Evolutionary conservation across 2,113 vertebrate species (phyloP).

Genomic region (Bagarius yarrelli): DNA sequence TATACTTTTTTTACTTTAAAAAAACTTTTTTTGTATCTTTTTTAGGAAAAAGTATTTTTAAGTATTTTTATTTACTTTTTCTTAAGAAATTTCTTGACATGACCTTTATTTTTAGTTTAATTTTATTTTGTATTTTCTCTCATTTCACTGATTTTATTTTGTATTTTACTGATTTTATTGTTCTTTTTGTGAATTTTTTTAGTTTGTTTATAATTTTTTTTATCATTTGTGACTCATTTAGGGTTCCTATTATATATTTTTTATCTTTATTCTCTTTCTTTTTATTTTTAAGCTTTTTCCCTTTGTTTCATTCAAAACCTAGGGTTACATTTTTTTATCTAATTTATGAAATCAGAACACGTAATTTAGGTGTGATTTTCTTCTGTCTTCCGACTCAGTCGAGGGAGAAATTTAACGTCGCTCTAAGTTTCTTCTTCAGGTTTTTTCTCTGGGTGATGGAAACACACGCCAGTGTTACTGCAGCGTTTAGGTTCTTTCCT

Average conservation of each 20-base stretch:
- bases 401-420: not conserved
- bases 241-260: not conserved
- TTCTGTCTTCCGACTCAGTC: slow-evolving; percentile 8
- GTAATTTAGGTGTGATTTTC: slow-evolving; percentile 40
- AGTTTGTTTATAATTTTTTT: not conserved
- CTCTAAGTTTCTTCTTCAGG: not conserved
- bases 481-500: not conserved
- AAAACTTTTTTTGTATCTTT: no score
- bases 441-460: not conserved
- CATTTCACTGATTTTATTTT: not conserved
- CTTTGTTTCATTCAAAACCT: slow-evolving; percentile 10
- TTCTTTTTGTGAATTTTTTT: not conserved
- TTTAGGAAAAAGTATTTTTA: no score
- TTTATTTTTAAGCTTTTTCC: not conserved
- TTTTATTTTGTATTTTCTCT: not conserved
- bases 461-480: not conserved
- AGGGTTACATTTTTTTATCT: no score
- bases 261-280: not conserved
- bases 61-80: no score
- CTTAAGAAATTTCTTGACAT: not conserved
- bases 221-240: no score
- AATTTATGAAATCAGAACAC: no score
- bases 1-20: not conserved
- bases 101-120: not conserved
- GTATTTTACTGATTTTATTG: not conserved